Evolutionary conservation across 2,888 invertebrate species (phyloP).

Genomic region (Melieria picta): DNA sequence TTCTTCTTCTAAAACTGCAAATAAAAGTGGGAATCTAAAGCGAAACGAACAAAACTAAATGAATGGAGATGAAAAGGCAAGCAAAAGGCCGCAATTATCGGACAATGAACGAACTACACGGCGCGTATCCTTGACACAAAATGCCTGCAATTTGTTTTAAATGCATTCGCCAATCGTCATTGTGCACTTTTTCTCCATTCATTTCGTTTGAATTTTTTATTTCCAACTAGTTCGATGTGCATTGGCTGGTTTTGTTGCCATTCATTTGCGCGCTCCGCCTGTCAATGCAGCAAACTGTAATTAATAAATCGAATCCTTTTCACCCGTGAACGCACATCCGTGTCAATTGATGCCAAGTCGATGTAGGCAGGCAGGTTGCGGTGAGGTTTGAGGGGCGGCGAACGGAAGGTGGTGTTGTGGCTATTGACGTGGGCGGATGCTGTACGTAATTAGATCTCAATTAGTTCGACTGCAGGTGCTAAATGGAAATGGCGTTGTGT

Average conservation of each 20-base stretch:
- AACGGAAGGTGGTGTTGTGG: neutral
- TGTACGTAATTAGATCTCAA: slow-evolving; percentile 30
- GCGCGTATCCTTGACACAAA: neutral
- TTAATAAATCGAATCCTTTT: slow-evolving; percentile 32
- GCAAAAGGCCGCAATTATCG: too few relatives aligned
- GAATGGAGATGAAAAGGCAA: too few relatives aligned
- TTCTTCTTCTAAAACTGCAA: too few relatives aligned
- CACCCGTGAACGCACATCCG: neutral
- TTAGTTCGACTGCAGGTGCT: slow-evolving; percentile 18
- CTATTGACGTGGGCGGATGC: neutral
- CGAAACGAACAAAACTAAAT: too few relatives aligned
- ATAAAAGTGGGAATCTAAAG: too few relatives aligned
- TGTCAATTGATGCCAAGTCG: neutral
- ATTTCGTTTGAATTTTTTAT: slow-evolving; percentile 22
- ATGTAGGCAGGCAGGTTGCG: slow-evolving; percentile 13
- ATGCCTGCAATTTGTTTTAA: neutral
- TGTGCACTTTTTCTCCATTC: slow-evolving; percentile 15
- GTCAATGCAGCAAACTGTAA: slow-evolving; percentile 1
- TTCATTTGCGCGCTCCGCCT: slow-evolving; percentile 14
- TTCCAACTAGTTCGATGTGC: neutral
- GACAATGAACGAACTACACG: too few relatives aligned
- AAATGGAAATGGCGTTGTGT: slow-evolving; percentile 17
- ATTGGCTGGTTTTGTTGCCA: slow-evolving; percentile 1
- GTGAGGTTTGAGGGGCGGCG: neutral
- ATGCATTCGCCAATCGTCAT: neutral